Evolutionary conservation across 2,797 vertebrate species (phyloP), one percentile per base, ranked within the genome.

Genomic region (Eulemur mongoz): DNA sequence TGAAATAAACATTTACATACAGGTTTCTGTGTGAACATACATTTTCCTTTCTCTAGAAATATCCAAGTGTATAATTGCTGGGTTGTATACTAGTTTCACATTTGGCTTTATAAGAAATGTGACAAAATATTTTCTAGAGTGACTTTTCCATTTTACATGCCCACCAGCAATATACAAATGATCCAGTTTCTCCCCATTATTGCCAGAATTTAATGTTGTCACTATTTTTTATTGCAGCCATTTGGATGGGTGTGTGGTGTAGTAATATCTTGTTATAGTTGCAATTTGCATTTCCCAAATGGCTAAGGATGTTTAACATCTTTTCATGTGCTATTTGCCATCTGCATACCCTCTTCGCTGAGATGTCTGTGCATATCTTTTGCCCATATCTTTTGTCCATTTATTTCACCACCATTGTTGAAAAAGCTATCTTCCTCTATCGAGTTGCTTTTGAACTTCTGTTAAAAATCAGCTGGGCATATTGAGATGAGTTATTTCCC

Each of bases 351-450:
- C 45, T 43, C 54, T 72, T 61, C 45, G 54, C 23, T 45, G 73
- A 54, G 43, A 63, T 65, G 30, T 79, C 35, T 38, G 10, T 72
- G 30, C 23, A 32, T 20, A 48, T 72, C 35, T 94, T 61, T 78
- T 63, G 43, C 25, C 30, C 50, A 5, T 84, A 61, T 81, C 59
- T 43, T 81, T 81, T 80, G n/a, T 27, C 25, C 35, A 45, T 25
- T 30, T 63, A 18, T 13, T 79, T 48, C 45, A 25, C 32, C 54
- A 48, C 32, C 45, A 63, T 27, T 48, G 45, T 73, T 70, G 25
- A 72, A 93, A 94, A 89, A 89, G 20, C 79, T 63, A 15, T 79
- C 50, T 89, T 79, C 43, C 81, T 76, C n/a, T n/a, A 82, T 35
- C 5, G 27, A 52, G 76, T 88, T 87, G 48, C 22, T 84, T 54